A percentile compares a stretch with the other conserved stretches of the same genome.
phyloP scores from a whole-genome alignment of 2,888 invertebrate genomes.

The Eristalis tenax region DNA sequence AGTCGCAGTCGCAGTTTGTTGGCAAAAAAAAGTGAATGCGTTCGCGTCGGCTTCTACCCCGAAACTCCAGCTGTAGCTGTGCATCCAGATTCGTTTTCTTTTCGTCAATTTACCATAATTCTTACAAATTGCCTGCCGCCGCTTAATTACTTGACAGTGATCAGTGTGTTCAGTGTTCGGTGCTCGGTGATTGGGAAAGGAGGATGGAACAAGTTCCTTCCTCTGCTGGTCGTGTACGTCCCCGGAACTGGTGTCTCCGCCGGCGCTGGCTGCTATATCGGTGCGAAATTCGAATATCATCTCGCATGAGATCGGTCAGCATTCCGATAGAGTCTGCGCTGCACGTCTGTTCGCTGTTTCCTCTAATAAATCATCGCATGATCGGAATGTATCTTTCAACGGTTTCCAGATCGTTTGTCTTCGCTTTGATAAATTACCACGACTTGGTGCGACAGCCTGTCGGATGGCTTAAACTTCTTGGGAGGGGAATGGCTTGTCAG shows the following conservation, averaged over 20 bases:
- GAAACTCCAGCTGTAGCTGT: constrained; percentile 4
- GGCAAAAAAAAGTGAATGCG: constrained; percentile 63
- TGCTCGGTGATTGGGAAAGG: constrained; percentile 17
- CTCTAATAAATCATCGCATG: constrained; percentile 55
- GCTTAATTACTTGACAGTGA: constrained; percentile 64
- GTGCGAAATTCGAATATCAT: constrained; percentile 64
- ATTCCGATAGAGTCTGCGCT: constrained; percentile 42
- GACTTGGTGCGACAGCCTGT: constrained; percentile 27
- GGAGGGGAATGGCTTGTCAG: constrained; percentile 32
- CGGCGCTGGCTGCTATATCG: background rate
- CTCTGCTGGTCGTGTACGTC: background rate
- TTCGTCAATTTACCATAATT: constrained; percentile 71
- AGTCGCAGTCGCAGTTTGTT: background rate
- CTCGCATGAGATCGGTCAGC: constrained; percentile 43
- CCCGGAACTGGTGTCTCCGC: constrained; percentile 23
- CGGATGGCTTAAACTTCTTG: background rate
- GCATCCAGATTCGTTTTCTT: constrained; percentile 56
- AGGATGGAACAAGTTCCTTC: constrained; percentile 41
- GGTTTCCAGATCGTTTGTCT: constrained; percentile 60
- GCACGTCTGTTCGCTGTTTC: background rate
- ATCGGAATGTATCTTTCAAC: constrained; percentile 65
- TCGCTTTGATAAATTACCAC: constrained; percentile 61
- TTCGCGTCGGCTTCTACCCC: constrained; percentile 39
- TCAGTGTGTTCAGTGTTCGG: background rate
- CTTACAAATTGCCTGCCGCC: constrained; percentile 61